Conservation (phyloP, 2,113 vertebrate species). For the Rutilus rutilus region DNA sequence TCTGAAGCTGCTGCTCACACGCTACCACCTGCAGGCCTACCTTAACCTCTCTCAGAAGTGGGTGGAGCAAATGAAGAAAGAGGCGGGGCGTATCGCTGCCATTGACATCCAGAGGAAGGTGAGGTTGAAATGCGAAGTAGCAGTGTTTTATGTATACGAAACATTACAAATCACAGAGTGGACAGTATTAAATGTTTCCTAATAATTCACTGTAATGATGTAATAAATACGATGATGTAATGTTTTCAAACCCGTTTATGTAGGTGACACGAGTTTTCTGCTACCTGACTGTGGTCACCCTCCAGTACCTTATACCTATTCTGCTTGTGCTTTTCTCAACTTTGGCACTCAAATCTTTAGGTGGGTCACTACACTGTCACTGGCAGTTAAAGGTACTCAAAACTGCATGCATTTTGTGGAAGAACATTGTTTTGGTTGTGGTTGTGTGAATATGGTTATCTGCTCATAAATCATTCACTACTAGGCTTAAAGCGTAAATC, state of each 20-base stretch:
- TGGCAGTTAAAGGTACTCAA: neutral
- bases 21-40: constrained; percentile 93
- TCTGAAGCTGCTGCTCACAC: constrained; percentile 80
- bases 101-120: constrained; percentile 93
- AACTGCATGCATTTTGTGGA: too few relatives aligned
- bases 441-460: too few relatives aligned
- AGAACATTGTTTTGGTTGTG: too few relatives aligned
- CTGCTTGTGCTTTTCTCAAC: constrained; percentile 88
- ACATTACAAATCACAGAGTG: neutral
- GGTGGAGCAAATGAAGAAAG: constrained; percentile 87
- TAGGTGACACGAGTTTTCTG: constrained; percentile 93
- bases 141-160: neutral
- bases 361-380: constrained; percentile 68
- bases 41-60: constrained; percentile 87
- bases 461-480: too few relatives aligned
- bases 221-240: neutral
- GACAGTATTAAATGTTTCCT: neutral
- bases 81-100: constrained; percentile 86
- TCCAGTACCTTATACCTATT: constrained; percentile 91
- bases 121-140: neutral
- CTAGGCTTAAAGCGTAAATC: too few relatives aligned
- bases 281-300: constrained; percentile 88
- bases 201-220: neutral
- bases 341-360: constrained; percentile 87
- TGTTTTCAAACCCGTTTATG: neutral